Evolutionary conservation across 1,140 invertebrate species (phyloP), one percentile per base, ranked within the genome.

Genomic region (Globodera ellingtonae): DNA sequence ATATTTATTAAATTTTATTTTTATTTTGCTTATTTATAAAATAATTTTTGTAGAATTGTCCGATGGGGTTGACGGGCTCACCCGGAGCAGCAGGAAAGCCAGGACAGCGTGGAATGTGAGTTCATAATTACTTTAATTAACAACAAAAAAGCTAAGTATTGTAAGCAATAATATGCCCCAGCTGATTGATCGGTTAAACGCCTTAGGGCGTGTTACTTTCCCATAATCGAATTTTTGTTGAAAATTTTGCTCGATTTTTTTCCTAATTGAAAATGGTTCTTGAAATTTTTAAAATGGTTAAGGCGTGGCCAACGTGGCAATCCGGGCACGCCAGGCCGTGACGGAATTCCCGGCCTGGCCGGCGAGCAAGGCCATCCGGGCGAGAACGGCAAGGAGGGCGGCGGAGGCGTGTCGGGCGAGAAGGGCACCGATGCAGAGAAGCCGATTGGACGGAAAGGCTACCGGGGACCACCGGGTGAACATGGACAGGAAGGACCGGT

Each of bases 391-490:
- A 70, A 79, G 21, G 77, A 86, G 47, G 84, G 85, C 21, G 46
- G 75, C 24, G 72, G 83, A 35, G 84, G 84, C 5, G 74, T 52
- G 10, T 15, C 75, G 4, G 85, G 85, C 47, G 78, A 84, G 13
- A 67, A 77, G 9, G 85, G 85, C 15, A 72, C 46, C 44, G 84
- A 85, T 56, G 84, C 59, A n/a, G 84, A 85, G 67, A 86, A 87
- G 65, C 84, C 84, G 15, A 85, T 85, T 48, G 74, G 78, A 8
- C 83, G 84, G 15, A 81, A 75, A 9, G 84, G 84, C 46, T 44
- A 52, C 7, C 85, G 85, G 18, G 84, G 84, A 62, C 62, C 67
- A 24, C 84, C 84, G 10, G 84, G 84, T 48, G 66, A 79, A 69
- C 75, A 65, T 44, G 82, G 82, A 50, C 81, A 50, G 6, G 82